These are phyloP conservation scores for Odontothrips loti DNA, from an alignment of 2,888 invertebrate genomes.

Conservation along the genomic window DNA sequence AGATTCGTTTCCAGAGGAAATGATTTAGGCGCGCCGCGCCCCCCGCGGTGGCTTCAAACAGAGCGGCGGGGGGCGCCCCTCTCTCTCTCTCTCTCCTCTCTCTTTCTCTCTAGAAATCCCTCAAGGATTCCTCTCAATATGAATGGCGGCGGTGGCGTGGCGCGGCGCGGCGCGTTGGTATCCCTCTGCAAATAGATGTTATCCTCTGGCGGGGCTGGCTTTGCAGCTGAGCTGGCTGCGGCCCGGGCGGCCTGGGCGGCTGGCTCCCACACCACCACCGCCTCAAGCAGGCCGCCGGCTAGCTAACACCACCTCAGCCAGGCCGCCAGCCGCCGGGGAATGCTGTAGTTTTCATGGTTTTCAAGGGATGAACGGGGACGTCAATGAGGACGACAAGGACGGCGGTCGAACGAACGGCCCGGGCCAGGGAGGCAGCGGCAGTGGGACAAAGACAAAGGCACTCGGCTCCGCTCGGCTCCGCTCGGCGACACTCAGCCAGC, in stretches of 20 bases:
- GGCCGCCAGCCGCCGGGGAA: too few relatives aligned
- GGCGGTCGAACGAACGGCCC: too few relatives aligned
- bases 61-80: background rate
- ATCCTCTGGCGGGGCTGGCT: background rate
- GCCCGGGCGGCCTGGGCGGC: too few relatives aligned
- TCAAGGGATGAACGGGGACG: too few relatives aligned
- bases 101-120: background rate
- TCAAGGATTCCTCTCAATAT: background rate
- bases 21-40: too few relatives aligned
- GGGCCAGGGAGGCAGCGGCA: background rate
- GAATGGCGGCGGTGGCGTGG: background rate
- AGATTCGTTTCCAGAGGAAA: background rate
- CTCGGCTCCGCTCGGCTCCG: background rate
- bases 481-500: background rate
- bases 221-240: background rate
- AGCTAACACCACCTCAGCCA: too few relatives aligned
- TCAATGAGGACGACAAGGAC: too few relatives aligned
- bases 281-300: too few relatives aligned
- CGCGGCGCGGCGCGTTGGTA: background rate
- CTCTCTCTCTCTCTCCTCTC: too few relatives aligned
- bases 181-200: conserved; percentile 21
- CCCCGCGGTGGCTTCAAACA: background rate
- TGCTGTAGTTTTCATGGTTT: too few relatives aligned
- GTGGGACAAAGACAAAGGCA: background rate
- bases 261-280: too few relatives aligned